These are phyloP conservation scores for Isotomurus palustris DNA, from an alignment of 2,888 invertebrate species.

Conservation along the genomic window DNA sequence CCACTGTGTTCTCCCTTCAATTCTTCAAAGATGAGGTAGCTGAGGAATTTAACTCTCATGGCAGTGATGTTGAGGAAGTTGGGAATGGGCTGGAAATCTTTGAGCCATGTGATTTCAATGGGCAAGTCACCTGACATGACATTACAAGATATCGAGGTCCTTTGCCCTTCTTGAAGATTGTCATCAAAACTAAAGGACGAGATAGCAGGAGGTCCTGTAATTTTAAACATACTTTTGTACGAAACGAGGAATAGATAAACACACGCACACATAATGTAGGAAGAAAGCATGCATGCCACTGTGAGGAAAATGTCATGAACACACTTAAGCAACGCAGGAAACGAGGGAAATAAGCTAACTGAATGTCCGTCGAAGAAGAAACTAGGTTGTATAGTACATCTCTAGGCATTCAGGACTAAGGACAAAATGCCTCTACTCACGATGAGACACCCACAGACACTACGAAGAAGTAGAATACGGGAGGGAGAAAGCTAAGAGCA, in stretches of 20 bases:
- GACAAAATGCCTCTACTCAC: too few relatives aligned
- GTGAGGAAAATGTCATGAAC: slow-evolving; percentile 5
- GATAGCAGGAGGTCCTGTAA: slow-evolving; percentile 45
- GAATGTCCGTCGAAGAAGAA: too few relatives aligned
- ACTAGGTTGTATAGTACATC: too few relatives aligned
- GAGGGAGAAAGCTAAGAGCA: too few relatives aligned
- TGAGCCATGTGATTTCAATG: slow-evolving; percentile 42
- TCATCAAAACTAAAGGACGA: slow-evolving; percentile 44
- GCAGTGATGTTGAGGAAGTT: slow-evolving; percentile 36
- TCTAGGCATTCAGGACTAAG: too few relatives aligned
- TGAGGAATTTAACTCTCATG: slow-evolving; percentile 39
- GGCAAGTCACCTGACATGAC: slow-evolving; percentile 43
- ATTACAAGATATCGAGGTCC: slow-evolving; percentile 42
- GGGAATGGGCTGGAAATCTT: slow-evolving; percentile 32
- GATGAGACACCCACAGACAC: too few relatives aligned
- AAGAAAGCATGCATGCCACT: too few relatives aligned
- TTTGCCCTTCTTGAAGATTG: slow-evolving; percentile 42
- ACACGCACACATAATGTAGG: background rate
- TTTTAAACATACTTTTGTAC: background rate
- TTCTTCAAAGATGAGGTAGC: slow-evolving; percentile 41
- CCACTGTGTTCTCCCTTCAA: slow-evolving; percentile 49
- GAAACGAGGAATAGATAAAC: too few relatives aligned
- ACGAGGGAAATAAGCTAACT: background rate
- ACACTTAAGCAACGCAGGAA: background rate
- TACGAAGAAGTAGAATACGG: too few relatives aligned